Percentiles rank a stretch among this genome's conserved stretches.
Evolutionary conservation across 2,113 vertebrate genomes (phyloP).

Genomic region (Phrynosoma platyrhinos): DNA sequence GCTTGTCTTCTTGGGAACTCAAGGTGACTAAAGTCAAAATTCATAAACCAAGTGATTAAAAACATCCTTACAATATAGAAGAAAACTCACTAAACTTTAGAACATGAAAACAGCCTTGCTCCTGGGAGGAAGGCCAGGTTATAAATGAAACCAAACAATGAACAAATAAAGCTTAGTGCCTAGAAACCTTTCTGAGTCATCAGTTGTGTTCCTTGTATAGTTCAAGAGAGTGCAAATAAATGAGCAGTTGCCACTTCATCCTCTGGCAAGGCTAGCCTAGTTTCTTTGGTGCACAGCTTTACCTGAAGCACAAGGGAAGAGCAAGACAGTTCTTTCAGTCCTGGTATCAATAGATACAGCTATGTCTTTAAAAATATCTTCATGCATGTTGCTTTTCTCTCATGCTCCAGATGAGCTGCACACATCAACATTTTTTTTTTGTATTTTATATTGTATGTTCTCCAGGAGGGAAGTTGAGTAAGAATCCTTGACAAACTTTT

Average conservation of each 20-base stretch:
- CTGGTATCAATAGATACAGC: background rate
- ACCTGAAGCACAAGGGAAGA: background rate
- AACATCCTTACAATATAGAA: background rate
- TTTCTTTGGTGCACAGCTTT: background rate
- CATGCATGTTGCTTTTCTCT: background rate
- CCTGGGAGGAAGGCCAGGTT: background rate
- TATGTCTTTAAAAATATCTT: background rate
- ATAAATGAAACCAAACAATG: background rate
- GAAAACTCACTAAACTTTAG: background rate
- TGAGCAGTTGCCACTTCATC: background rate
- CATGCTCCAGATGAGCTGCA: background rate
- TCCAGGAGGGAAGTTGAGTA: background rate
- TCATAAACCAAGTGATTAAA: background rate
- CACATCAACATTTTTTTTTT: too few species aligned
- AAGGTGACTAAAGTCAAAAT: background rate
- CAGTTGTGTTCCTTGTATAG: background rate
- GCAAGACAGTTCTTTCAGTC: background rate
- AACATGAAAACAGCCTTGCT: background rate
- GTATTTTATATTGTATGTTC: background rate
- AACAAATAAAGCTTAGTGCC: background rate
- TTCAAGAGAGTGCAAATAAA: background rate
- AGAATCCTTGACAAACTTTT: background rate
- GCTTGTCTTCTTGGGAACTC: background rate
- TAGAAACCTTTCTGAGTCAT: background rate
- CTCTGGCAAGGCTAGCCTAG: background rate